Evolutionary conservation across 2,888 invertebrate genomes (phyloP).

Genomic region (Cactoblastis cactorum): DNA sequence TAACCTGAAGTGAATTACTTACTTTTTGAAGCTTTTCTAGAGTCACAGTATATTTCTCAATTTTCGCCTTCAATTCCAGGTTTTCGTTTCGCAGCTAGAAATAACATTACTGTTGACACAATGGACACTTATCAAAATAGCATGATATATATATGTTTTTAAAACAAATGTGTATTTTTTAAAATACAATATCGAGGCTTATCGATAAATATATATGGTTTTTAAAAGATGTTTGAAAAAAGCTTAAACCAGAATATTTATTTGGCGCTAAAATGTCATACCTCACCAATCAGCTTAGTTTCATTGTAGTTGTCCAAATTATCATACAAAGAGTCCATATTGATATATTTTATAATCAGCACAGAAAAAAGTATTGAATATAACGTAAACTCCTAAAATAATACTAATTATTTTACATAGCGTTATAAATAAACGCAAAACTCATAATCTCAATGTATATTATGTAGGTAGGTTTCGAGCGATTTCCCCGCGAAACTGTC

Average conservation of each 20-base stretch:
- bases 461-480: too few relatives aligned
- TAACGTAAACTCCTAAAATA: neutral
- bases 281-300: constrained; percentile 48
- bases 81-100: constrained; percentile 63
- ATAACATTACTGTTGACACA: constrained; percentile 7
- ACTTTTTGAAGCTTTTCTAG: constrained; percentile 59
- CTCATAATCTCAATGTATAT: too few relatives aligned
- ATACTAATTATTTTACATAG: neutral
- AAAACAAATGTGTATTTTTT: too few relatives aligned
- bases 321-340: constrained; percentile 58
- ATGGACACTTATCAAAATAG: neutral
- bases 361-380: too few relatives aligned
- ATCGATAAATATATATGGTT: neutral
- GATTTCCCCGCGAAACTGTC: too few relatives aligned
- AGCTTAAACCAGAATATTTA: constrained; percentile 22
- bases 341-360: constrained; percentile 6
- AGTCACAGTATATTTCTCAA: constrained; percentile 45
- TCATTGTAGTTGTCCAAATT: constrained; percentile 64
- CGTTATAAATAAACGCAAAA: neutral
- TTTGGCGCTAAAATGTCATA: constrained; percentile 63
- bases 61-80: constrained; percentile 46
- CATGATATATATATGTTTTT: neutral
- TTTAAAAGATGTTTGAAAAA: neutral
- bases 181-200: too few relatives aligned
- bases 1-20: constrained; percentile 28